phyloP scores from a whole-genome alignment of 2,113 vertebrate species.

The Nyctibius bracteatus region DNA sequence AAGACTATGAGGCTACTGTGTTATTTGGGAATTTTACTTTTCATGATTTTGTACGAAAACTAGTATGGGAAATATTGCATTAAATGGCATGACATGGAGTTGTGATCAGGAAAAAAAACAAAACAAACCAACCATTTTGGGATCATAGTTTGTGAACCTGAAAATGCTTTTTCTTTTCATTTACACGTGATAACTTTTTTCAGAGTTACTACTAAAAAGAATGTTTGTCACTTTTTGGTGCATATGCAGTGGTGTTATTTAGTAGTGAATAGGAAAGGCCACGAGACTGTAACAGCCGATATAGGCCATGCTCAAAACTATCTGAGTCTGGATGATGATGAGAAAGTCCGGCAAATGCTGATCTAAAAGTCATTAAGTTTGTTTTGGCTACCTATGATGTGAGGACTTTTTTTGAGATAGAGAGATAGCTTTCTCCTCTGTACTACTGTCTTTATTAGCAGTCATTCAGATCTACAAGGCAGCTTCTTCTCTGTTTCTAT shows the following conservation, averaged over 20 bases:
- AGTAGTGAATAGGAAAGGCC: background rate
- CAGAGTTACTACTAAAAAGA: background rate
- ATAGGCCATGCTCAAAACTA: background rate
- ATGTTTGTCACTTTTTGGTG: background rate
- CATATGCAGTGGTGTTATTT: background rate
- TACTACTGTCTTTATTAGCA: background rate
- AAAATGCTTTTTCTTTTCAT: background rate
- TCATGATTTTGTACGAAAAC: background rate
- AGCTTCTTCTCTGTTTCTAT: background rate
- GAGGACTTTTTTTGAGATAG: background rate
- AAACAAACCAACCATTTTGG: too few relatives aligned
- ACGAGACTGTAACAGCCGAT: background rate
- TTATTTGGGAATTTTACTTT: background rate
- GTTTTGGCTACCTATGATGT: background rate
- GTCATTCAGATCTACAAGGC: background rate
- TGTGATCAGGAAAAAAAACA: background rate
- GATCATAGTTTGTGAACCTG: background rate
- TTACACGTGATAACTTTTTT: background rate
- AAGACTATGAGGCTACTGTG: background rate
- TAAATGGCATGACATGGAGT: background rate
- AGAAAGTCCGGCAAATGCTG: background rate
- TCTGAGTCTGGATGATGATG: background rate
- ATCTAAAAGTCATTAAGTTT: background rate
- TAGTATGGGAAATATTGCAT: background rate
- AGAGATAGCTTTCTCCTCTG: background rate